A percentile compares a stretch with the other conserved stretches of the same genome.
Conservation (phyloP, 2,797 vertebrate genomes). For the Erpetoichthys calabaricus region DNA sequence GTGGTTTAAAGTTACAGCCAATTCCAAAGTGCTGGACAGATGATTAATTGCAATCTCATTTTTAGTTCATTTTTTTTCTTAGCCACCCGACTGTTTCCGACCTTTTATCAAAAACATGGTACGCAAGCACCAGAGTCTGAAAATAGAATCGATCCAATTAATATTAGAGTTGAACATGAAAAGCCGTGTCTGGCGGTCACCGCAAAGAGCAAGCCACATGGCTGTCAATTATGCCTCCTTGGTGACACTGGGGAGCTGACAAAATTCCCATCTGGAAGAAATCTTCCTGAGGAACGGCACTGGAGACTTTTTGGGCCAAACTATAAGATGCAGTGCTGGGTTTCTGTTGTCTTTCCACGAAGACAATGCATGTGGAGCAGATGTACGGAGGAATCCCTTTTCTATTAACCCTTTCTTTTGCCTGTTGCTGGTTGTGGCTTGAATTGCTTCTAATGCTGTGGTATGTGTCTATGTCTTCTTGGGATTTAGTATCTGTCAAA, state of each 20-base stretch:
- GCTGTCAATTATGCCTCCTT: background rate
- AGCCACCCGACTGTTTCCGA: slow-evolving; percentile 10
- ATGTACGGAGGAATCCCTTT: no score
- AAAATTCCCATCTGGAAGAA: slow-evolving; percentile 20
- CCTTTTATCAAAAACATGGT: slow-evolving; percentile 12
- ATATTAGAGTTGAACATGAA: background rate
- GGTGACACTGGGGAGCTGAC: slow-evolving; percentile 5
- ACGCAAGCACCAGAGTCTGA: slow-evolving; percentile 3
- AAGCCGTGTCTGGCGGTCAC: slow-evolving; percentile 5
- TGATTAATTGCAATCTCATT: slow-evolving; percentile 20
- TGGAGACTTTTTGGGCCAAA: no score
- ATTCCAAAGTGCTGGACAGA: slow-evolving; percentile 11
- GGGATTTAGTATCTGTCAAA: no score
- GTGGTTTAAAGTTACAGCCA: slow-evolving; percentile 42
- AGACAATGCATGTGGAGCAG: no score
- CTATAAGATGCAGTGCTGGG: no score
- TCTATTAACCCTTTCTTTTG: no score
- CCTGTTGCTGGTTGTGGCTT: no score
- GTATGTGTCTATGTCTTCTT: no score
- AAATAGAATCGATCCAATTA: slow-evolving; percentile 8
- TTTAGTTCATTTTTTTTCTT: slow-evolving; percentile 13
- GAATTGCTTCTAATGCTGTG: no score
- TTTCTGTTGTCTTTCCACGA: no score
- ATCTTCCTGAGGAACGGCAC: slow-evolving; percentile 11
- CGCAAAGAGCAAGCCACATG: slow-evolving; percentile 6